These are phyloP conservation scores for Perccottus glenii DNA, from an alignment of 2,113 vertebrate species.

Conservation along the genomic window DNA sequence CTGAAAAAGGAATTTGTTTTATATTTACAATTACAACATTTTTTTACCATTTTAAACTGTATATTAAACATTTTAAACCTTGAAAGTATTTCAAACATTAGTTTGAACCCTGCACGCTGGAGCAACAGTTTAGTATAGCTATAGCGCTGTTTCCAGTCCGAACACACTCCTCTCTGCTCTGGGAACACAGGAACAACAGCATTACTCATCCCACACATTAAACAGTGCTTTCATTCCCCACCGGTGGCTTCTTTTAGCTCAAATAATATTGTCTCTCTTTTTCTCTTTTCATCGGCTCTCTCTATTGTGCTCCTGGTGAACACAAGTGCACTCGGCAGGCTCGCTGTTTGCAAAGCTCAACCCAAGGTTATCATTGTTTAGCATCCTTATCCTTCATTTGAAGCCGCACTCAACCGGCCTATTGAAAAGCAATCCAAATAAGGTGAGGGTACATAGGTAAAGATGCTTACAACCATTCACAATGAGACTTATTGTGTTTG, in stretches of 20 bases:
- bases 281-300: conserved; percentile 1
- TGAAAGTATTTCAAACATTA: too few species aligned
- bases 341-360: conserved; percentile 11
- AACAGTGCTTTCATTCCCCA: conserved; percentile 20
- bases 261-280: conserved; percentile 24
- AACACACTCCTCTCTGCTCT: conserved; percentile 11
- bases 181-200: conserved; percentile 13
- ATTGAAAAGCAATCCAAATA: conserved; percentile 11
- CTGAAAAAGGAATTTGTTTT: too few species aligned
- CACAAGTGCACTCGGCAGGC: conserved; percentile 24
- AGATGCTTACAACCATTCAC: conserved; percentile 33
- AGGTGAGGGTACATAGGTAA: conserved; percentile 17
- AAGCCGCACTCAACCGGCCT: conserved; percentile 13
- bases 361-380: conserved; percentile 38
- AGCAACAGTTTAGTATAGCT: too few species aligned
- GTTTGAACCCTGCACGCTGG: too few species aligned
- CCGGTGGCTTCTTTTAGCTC: conserved; percentile 34
- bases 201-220: conserved; percentile 45
- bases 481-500: conserved; percentile 26
- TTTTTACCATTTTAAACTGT: too few species aligned
- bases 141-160: conserved; percentile 12
- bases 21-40: too few species aligned
- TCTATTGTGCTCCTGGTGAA: conserved; percentile 18
- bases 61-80: too few species aligned
- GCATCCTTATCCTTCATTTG: conserved; percentile 35